A percentile compares a stretch with the other conserved stretches of the same genome.
Evolutionary conservation across 1,140 invertebrate genomes (phyloP).

Genomic region (Lethrus apterus): DNA sequence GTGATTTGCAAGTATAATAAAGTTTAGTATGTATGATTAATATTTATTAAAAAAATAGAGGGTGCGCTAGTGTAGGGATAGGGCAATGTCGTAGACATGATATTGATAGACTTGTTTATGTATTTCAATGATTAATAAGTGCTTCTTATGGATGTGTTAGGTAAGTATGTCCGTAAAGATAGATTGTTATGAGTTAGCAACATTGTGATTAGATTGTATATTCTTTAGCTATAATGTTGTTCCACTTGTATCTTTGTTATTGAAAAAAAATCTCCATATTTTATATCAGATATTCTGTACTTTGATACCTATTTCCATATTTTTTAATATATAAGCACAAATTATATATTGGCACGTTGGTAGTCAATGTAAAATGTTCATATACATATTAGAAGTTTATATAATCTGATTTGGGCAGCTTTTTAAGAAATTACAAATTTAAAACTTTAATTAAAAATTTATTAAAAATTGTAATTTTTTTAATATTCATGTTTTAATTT

Average conservation of each 20-base stretch:
- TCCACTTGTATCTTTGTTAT: slow-evolving; percentile 32
- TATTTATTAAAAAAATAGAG: slow-evolving; percentile 12
- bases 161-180: slow-evolving; percentile 39
- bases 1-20: no score
- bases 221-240: slow-evolving; percentile 37
- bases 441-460: no score
- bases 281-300: slow-evolving; percentile 21
- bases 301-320: no score
- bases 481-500: no score
- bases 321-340: no score
- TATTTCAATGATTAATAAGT: slow-evolving; percentile 44
- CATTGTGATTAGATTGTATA: slow-evolving; percentile 41
- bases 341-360: no score
- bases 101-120: slow-evolving; percentile 33
- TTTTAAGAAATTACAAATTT: no score
- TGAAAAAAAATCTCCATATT: slow-evolving; percentile 25
- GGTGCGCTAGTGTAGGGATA: slow-evolving; percentile 17
- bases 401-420: no score
- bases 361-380: no score
- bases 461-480: no score
- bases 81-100: slow-evolving; percentile 14
- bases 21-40: slow-evolving; percentile 6
- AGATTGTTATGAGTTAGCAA: slow-evolving; percentile 41
- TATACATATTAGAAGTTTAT: no score
- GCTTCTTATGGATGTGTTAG: slow-evolving; percentile 45